Conservation (phyloP, 2,113 vertebrate genomes). For the Catharus bicknelli region DNA sequence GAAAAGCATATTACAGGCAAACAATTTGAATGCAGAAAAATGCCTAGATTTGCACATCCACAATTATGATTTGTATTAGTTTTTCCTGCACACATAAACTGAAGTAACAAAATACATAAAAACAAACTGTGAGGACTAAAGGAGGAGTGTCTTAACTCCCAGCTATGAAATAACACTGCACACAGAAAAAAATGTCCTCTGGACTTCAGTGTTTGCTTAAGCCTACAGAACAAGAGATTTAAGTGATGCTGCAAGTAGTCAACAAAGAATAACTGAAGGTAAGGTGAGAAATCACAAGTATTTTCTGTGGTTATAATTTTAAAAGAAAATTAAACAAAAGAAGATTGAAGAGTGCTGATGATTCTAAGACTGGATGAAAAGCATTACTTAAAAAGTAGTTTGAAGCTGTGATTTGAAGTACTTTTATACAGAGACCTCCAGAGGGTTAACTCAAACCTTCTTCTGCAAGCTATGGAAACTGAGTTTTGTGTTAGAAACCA, state of each 20-base stretch:
- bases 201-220: not conserved
- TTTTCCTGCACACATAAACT: not conserved
- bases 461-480: not conserved
- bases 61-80: not conserved
- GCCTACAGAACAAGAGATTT: not conserved
- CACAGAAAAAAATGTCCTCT: fast-evolving
- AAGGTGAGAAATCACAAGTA: not conserved
- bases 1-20: not conserved
- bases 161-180: not conserved
- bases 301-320: not conserved
- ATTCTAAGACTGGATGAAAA: not conserved
- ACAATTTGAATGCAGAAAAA: not conserved
- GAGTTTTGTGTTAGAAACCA: not conserved
- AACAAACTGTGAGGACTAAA: not conserved
- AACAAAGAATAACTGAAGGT: not conserved
- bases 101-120: not conserved
- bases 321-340: not conserved
- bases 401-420: not conserved
- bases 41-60: not conserved
- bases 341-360: not conserved
- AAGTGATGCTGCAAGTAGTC: not conserved
- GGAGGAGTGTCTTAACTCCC: not conserved
- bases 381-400: not conserved
- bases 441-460: not conserved
- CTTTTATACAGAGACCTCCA: not conserved